Base-by-base conservation (phyloP, 2,888 invertebrate genomes). In the Spilosoma lubricipeda region DNA sequence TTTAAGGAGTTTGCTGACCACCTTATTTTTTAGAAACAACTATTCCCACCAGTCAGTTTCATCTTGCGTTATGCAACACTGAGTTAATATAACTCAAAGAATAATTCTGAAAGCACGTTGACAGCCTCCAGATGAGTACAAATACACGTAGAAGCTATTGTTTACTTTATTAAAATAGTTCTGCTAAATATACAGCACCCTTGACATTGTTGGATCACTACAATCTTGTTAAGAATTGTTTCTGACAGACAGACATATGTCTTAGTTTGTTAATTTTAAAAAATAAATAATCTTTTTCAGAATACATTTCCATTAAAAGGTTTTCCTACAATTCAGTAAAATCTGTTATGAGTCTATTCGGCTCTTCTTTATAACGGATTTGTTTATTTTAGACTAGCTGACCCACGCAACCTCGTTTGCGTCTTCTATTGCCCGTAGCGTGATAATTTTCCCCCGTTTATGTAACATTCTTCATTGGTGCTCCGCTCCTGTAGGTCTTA, bases 161-260 rank as follows among this genome's bases (percentile, higher is more conserved):
- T 68, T 68, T 68, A 68, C n/a, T 39, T 56, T 56, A 33, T n/a
- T 56, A 36, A 59, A 69, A 69, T 33, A 69, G 23, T 20, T 23
- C 11, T 13, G 8, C 52, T 59, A 56, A 69, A 69, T 67, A 39
- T 69, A 56, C 15, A 42, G 13, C 36, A 5, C 69, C 52, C 56
- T 39, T 69, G 69, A 69, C 69, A 69, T 69, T 69, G 69, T 69
- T 59, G 7, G 23, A 69, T n/a, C 56, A 56, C 15, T 15, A 69
- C 56, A 11, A 56, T 56, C 36, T 36, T 36, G n/a, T 33, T n/a
- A 39, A 56, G 36, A 69, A 36, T n/a, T 27, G 33, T 36, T 52
- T 56, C 36, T 69, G 56, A 39, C 56, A 56, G 48, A 48, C 23
- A 27, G 9, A 56, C 27, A 70, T 52, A n/a, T 42, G 59, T 70